phyloP scores from a whole-genome alignment of 2,113 vertebrate species.

The Lagopus leucura region DNA sequence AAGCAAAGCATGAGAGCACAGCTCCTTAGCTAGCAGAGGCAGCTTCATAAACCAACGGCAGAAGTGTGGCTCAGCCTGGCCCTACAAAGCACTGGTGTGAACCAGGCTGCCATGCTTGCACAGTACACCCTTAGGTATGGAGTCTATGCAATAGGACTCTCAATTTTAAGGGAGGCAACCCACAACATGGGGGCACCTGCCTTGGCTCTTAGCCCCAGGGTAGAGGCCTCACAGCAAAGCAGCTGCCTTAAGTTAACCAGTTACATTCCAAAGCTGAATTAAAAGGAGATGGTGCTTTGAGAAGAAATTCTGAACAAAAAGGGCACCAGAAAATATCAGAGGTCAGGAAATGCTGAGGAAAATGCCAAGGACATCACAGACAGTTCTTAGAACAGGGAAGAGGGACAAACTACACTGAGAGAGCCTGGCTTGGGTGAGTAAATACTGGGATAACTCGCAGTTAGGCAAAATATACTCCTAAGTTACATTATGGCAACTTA shows the following conservation, averaged over 20 bases:
- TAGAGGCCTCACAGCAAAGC: neutral
- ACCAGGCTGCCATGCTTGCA: accelerated
- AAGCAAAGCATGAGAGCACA: neutral
- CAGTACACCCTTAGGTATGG: neutral
- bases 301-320: neutral
- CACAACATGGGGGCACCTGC: neutral
- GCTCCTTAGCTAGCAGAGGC: neutral
- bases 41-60: neutral
- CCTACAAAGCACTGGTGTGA: neutral
- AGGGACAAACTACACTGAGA: neutral
- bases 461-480: neutral
- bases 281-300: neutral
- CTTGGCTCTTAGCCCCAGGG: neutral
- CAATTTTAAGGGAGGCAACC: neutral
- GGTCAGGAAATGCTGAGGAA: neutral
- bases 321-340: neutral
- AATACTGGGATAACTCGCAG: neutral
- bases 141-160: neutral
- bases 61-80: accelerated
- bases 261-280: neutral
- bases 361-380: neutral
- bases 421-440: neutral
- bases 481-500: neutral
- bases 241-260: neutral
- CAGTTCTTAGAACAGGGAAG: neutral